phyloP scores from a whole-genome alignment of 2,113 vertebrate species.

The Heterotis niloticus region DNA sequence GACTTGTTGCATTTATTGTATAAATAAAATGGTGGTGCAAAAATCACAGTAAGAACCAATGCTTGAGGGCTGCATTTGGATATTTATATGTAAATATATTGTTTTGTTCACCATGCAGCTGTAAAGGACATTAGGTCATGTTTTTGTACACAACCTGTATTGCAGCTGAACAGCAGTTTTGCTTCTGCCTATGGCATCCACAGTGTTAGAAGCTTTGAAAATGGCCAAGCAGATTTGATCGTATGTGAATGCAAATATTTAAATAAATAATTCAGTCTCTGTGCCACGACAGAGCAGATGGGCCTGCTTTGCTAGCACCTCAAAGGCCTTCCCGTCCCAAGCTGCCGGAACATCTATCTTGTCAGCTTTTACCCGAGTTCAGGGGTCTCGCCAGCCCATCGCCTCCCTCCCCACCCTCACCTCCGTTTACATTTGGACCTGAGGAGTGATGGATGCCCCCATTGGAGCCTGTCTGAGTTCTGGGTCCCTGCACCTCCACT shows the following conservation, averaged over 20 bases:
- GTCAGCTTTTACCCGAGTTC: slow-evolving; percentile 9
- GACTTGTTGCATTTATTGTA: neutral
- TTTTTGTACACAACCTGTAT: slow-evolving; percentile 5
- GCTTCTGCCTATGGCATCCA: slow-evolving; percentile 23
- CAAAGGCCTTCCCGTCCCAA: slow-evolving; percentile 4
- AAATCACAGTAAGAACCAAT: neutral
- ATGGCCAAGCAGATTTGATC: slow-evolving; percentile 35
- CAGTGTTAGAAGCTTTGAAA: slow-evolving; percentile 26
- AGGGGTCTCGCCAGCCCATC: slow-evolving; percentile 7
- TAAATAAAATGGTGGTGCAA: neutral
- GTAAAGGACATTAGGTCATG: slow-evolving; percentile 12
- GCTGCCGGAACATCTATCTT: slow-evolving; percentile 36
- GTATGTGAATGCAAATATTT: slow-evolving; percentile 35
- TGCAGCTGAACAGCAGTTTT: slow-evolving; percentile 27
- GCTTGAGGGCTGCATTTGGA: neutral
- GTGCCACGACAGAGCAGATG: slow-evolving; percentile 36
- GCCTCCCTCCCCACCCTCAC: neutral
- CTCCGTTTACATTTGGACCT: slow-evolving; percentile 19
- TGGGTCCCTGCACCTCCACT: slow-evolving; percentile 34
- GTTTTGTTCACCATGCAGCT: neutral
- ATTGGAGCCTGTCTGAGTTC: slow-evolving; percentile 35
- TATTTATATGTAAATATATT: neutral
- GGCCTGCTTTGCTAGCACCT: slow-evolving; percentile 28
- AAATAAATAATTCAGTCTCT: slow-evolving; percentile 38
- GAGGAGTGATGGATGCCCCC: slow-evolving; percentile 35